phyloP scores from a whole-genome alignment of 2,888 invertebrate species.

The Yponomeuta cagnagella region DNA sequence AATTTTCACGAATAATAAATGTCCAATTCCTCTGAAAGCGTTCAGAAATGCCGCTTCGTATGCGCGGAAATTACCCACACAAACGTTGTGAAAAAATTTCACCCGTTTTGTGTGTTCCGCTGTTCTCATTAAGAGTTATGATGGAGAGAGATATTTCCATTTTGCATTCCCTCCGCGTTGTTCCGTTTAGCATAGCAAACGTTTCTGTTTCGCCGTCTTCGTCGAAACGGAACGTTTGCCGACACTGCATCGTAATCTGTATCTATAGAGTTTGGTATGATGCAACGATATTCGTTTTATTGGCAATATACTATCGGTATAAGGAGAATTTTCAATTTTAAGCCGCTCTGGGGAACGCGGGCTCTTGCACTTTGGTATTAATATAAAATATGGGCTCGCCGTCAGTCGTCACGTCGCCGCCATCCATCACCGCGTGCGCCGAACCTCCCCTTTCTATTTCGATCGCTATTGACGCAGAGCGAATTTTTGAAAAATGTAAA shows the following conservation, averaged over 20 bases:
- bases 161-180: background rate
- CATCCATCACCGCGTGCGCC: slow-evolving; percentile 63
- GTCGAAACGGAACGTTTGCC: background rate
- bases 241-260: background rate
- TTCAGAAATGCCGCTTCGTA: slow-evolving; percentile 7
- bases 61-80: background rate
- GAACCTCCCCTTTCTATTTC: slow-evolving; percentile 29
- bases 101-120: background rate
- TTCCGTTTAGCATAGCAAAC: background rate
- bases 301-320: slow-evolving; percentile 33
- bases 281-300: slow-evolving; percentile 4
- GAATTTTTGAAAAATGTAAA: slow-evolving; percentile 75
- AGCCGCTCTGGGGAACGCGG: slow-evolving; percentile 40
- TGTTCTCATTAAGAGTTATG: background rate
- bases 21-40: slow-evolving; percentile 12
- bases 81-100: background rate
- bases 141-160: background rate
- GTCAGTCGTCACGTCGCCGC: slow-evolving; percentile 67
- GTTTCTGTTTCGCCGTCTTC: background rate
- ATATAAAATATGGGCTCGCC: slow-evolving; percentile 63
- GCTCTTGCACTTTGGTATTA: slow-evolving; percentile 55
- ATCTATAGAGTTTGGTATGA: background rate
- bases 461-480: slow-evolving; percentile 51
- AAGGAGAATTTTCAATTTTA: slow-evolving; percentile 72
- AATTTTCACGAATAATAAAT: slow-evolving; percentile 15